Base-by-base conservation (phyloP, 2,113 vertebrate genomes). In the Engystomops pustulosus region DNA sequence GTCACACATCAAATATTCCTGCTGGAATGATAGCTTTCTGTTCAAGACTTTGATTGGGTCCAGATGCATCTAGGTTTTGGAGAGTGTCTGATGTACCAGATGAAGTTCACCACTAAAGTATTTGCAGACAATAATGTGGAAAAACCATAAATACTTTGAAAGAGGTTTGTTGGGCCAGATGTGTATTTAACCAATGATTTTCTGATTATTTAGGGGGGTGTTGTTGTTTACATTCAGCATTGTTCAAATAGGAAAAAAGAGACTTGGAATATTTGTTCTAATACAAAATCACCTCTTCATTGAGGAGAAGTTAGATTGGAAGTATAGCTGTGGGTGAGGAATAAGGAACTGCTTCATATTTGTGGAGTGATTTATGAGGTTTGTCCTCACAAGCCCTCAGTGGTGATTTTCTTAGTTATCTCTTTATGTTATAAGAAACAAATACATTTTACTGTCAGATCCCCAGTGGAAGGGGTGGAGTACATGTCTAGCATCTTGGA, bases 51-150 rank as follows among this genome's bases (percentile, higher is more conserved):
- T 67, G 75, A 83, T 83, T 20, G 44, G 58, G 58, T 83, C 81
- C 81, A 83, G 81, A 83, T 83, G 81, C 25, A 36, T 44, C 20
- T 65, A 51, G 80, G 55, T 70, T 69, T 81, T 69, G 79, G 53
- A 71, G 47, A 71, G 67, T 71, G 49, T 71, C 68, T 81, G 49
- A 83, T 76, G 70, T 83, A 83, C 55, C 81, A 83, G 71, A 83
- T 83, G 81, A 20, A 76, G 58, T 67, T 83, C 45, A 83, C 55
- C 71, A 67, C 81, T 83, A 67, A 74, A 67, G 71, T 75, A 83
- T 76, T 41, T 83, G 81, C 71, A 81, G 25, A 65, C 30, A 77
- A 62, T 83, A 76, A 65, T 83, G 72, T 83, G 81, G 81, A 83
- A 83, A 83, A 83, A 7, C 58, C 81, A 83, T 58, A 72, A 81